Evolutionary conservation across 2,113 vertebrate species (phyloP).

Genomic region (Aspidoscelis tigris): DNA sequence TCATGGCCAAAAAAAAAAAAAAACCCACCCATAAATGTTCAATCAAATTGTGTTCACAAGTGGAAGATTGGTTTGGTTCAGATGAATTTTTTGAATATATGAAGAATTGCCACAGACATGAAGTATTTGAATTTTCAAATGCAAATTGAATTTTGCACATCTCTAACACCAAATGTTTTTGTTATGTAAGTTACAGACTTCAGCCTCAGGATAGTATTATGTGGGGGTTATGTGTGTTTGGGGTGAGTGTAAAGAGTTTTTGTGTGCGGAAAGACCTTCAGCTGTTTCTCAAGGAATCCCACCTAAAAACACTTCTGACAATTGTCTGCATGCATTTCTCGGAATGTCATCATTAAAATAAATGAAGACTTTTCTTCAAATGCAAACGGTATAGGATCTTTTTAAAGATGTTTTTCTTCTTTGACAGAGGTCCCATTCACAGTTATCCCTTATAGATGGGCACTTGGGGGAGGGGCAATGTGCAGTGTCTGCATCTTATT

Average conservation of each 20-base stretch:
- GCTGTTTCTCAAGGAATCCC: not conserved
- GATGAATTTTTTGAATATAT: no score
- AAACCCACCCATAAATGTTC: no score
- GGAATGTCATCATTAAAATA: not conserved
- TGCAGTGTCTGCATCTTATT: no score
- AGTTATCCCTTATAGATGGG: no score
- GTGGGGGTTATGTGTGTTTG: no score
- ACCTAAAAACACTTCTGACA: not conserved
- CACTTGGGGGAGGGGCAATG: no score
- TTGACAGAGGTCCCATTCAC: not conserved
- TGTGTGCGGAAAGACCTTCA: not conserved
- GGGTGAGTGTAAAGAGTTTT: not conserved
- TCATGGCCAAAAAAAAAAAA: not conserved
- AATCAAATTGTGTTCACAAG: no score
- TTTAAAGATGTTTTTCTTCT: not conserved
- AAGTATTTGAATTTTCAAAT: no score
- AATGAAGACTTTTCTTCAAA: not conserved
- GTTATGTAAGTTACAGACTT: not conserved
- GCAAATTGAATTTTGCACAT: no score
- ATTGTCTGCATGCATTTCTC: not conserved
- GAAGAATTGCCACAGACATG: no score
- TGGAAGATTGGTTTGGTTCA: no score
- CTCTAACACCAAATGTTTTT: not conserved
- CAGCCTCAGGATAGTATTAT: not conserved
- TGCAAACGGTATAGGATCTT: not conserved